Percentiles rank a stretch among this genome's conserved stretches.
Conservation (phyloP, 1,140 invertebrate genomes). For the Nomia melanderi region DNA sequence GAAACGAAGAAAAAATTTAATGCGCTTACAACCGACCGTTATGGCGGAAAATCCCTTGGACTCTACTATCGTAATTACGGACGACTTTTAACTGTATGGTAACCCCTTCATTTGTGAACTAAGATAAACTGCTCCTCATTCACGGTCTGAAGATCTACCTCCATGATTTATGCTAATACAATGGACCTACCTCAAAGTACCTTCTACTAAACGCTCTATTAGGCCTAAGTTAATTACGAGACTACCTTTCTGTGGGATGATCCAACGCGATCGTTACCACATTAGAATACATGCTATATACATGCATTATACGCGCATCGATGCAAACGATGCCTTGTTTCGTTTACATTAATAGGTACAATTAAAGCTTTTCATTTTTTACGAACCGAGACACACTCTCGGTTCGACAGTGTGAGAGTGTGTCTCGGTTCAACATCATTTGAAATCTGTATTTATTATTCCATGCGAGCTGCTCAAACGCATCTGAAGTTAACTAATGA, state of each 20-base stretch:
- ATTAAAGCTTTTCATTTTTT: background rate
- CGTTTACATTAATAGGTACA: background rate
- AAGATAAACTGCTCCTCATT: slow-evolving; percentile 66
- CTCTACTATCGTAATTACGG: slow-evolving; percentile 52
- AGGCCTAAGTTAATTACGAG: slow-evolving; percentile 72
- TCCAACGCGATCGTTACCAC: slow-evolving; percentile 56
- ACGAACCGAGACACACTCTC: background rate
- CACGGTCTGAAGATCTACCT: slow-evolving; percentile 57
- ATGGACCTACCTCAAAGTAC: slow-evolving; percentile 63
- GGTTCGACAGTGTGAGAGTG: too few species aligned
- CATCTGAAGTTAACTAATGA: too few species aligned
- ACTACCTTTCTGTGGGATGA: slow-evolving; percentile 57
- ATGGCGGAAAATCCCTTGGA: slow-evolving; percentile 35
- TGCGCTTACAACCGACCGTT: slow-evolving; percentile 11
- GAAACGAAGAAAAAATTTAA: slow-evolving; percentile 25
- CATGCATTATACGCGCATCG: slow-evolving; percentile 60
- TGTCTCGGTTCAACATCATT: too few species aligned
- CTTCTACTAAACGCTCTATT: slow-evolving; percentile 70
- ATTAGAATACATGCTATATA: slow-evolving; percentile 58
- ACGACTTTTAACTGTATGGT: slow-evolving; percentile 45
- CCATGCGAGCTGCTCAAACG: too few species aligned
- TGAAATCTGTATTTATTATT: too few species aligned
- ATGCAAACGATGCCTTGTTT: slow-evolving; percentile 9
- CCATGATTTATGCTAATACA: slow-evolving; percentile 72
- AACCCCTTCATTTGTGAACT: slow-evolving; percentile 65